Evolutionary conservation across 2,888 invertebrate genomes (phyloP).

Genomic region (Morinoia aosen): DNA sequence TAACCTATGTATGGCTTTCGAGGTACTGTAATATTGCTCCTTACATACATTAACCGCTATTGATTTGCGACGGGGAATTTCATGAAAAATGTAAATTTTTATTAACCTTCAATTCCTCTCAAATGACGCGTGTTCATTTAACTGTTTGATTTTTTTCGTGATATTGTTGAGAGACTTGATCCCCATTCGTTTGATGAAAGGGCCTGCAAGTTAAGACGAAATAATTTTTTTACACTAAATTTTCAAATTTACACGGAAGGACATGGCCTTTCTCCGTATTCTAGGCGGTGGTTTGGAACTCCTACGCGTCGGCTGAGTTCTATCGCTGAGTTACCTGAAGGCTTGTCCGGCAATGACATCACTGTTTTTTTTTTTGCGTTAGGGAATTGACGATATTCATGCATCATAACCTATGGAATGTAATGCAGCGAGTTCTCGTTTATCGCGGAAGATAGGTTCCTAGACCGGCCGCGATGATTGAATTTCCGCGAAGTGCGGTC

Average conservation of each 20-base stretch:
- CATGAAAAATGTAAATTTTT: background rate
- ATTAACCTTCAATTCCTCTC: background rate
- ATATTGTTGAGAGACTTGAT: background rate
- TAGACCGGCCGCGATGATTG: too few species aligned
- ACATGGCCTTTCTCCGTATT: background rate
- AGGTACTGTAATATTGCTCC: background rate
- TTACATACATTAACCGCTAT: background rate
- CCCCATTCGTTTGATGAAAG: background rate
- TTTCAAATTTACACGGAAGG: background rate
- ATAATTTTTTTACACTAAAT: background rate
- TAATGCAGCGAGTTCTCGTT: too few species aligned
- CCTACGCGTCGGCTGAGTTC: too few species aligned
- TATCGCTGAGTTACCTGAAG: too few species aligned
- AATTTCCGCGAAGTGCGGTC: too few species aligned
- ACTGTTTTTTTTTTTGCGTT: too few species aligned
- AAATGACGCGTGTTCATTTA: background rate
- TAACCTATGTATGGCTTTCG: background rate
- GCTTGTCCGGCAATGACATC: too few species aligned
- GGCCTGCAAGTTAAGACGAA: background rate
- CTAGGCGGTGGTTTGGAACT: too few species aligned
- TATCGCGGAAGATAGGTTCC: too few species aligned
- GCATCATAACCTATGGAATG: too few species aligned
- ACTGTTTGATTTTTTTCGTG: background rate
- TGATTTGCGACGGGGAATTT: background rate
- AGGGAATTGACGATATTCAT: too few species aligned